Conservation (phyloP, 2,113 vertebrate species). For the Cavia aperea region DNA sequence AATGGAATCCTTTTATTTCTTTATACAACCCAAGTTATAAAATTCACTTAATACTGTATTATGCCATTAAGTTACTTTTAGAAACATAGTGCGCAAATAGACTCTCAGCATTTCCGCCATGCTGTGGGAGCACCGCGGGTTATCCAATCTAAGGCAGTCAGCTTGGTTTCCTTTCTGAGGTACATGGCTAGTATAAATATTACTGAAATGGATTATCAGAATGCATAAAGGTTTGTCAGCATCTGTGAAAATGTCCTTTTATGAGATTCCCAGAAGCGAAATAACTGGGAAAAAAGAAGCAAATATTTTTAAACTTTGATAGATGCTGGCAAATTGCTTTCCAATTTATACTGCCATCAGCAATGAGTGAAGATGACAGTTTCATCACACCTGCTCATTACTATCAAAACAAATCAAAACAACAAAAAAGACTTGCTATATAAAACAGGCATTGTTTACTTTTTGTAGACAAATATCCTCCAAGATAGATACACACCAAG, state of each 20-base stretch:
- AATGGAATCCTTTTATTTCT: not conserved
- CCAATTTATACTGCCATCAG: not conserved
- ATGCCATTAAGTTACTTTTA: not conserved
- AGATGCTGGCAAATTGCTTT: not conserved
- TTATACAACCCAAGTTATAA: not conserved
- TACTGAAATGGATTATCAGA: not conserved
- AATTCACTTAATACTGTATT: not conserved
- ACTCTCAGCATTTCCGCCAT: not conserved
- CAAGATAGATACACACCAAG: not conserved
- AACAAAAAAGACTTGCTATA: not conserved
- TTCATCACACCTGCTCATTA: not conserved
- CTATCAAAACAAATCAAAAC: not conserved
- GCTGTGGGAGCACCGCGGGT: not conserved
- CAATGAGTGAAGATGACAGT: not conserved
- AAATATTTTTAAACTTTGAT: conserved; percentile 27
- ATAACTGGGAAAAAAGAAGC: not conserved
- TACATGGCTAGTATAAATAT: not conserved
- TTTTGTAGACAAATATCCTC: not conserved
- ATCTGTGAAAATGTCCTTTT: conserved; percentile 14
- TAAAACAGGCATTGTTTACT: not conserved
- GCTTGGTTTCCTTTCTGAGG: not conserved
- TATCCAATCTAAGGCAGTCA: not conserved
- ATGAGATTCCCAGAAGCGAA: conserved; percentile 1
- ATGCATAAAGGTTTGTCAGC: not conserved
- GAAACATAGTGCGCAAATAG: not conserved